Percentiles rank a stretch among this genome's conserved stretches.
phyloP scores from a whole-genome alignment of 2,888 invertebrate species.

The Pedicia rivosa region DNA sequence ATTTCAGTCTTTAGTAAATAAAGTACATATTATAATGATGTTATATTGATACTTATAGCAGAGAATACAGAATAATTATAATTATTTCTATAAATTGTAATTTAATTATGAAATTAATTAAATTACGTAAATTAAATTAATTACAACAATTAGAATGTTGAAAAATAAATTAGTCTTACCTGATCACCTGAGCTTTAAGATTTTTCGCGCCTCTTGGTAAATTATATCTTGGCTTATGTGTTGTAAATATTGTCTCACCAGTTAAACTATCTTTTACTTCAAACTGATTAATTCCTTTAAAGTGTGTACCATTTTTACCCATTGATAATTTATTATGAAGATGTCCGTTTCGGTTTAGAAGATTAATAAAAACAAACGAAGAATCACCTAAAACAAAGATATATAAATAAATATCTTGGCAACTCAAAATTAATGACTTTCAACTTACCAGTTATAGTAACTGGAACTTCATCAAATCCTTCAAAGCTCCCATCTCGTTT shows the following conservation, averaged over 20 bases:
- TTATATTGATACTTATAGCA: too few relatives aligned
- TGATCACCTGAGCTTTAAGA: too few relatives aligned
- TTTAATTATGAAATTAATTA: too few relatives aligned
- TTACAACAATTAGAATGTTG: too few relatives aligned
- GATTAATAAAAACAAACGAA: constrained; percentile 25
- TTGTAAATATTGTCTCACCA: constrained; percentile 54
- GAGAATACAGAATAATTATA: too few relatives aligned
- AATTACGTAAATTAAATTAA: too few relatives aligned
- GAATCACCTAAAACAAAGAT: constrained; percentile 14
- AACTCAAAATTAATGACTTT: constrained; percentile 21
- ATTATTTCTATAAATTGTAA: too few relatives aligned
- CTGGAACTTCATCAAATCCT: constrained; percentile 38
- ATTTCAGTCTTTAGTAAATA: too few relatives aligned
- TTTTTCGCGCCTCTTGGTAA: constrained; percentile 50
- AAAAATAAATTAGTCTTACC: too few relatives aligned
- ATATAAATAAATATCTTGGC: neutral
- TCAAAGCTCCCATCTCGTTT: constrained; percentile 52
- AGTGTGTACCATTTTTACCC: constrained; percentile 47
- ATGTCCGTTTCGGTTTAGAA: constrained; percentile 29
- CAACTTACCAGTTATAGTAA: constrained; percentile 29
- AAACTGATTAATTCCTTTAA: constrained; percentile 52
- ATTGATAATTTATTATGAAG: constrained; percentile 34
- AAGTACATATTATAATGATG: too few relatives aligned
- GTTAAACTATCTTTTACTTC: constrained; percentile 49
- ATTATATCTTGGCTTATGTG: constrained; percentile 52